Conservation (phyloP, 1,140 invertebrate genomes). For the Danaus melanippus region DNA sequence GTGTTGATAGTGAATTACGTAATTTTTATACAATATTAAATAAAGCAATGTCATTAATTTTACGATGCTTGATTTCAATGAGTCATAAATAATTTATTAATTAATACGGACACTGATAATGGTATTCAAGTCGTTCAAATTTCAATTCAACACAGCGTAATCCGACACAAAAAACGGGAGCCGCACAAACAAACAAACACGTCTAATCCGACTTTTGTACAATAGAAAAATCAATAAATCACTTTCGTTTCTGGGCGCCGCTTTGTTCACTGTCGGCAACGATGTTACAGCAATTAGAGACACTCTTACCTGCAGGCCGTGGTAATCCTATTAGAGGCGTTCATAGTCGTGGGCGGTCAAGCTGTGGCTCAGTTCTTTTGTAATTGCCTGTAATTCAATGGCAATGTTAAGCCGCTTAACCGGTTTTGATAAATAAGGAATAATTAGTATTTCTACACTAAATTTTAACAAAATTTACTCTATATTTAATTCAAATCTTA, state of each 20-base stretch:
- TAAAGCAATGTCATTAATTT: background rate
- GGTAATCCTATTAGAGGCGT: constrained; percentile 60
- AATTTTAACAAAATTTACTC: too few relatives aligned
- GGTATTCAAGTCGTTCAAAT: background rate
- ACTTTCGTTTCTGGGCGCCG: constrained; percentile 60
- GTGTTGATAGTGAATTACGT: too few relatives aligned
- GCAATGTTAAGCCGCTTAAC: too few relatives aligned
- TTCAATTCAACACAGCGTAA: constrained; percentile 2
- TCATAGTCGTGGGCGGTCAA: constrained; percentile 43
- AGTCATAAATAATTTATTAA: too few relatives aligned
- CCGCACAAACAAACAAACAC: constrained; percentile 60
- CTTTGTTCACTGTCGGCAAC: constrained; percentile 56
- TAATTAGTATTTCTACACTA: too few relatives aligned
- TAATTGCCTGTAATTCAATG: constrained; percentile 13
- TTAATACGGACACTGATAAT: too few relatives aligned
- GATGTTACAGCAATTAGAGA: constrained; percentile 68
- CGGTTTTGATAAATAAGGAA: too few relatives aligned
- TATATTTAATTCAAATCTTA: too few relatives aligned
- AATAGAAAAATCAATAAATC: constrained; percentile 66
- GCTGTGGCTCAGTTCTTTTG: constrained; percentile 11
- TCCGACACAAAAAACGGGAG: constrained; percentile 24
- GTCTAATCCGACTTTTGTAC: constrained; percentile 49
- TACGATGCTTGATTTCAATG: constrained; percentile 9
- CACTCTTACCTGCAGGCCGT: constrained; percentile 57
- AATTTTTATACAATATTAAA: too few relatives aligned